Conservation (phyloP, 2,113 vertebrate genomes). For the Phylloscopus trochiloides region DNA sequence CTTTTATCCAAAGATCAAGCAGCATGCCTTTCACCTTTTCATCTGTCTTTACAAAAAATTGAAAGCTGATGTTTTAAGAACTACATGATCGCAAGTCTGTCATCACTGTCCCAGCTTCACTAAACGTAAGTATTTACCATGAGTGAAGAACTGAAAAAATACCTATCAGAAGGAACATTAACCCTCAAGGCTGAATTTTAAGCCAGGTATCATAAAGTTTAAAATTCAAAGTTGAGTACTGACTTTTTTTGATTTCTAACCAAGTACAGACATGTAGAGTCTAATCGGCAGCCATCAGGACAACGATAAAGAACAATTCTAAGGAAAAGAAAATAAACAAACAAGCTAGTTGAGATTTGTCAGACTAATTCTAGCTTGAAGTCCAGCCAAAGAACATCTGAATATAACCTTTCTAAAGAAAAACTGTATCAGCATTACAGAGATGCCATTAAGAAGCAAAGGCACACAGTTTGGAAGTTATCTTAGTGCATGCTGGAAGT, state of each 20-base stretch:
- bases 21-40: neutral
- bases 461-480: neutral
- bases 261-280: neutral
- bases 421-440: neutral
- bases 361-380: neutral
- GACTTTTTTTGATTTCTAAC: neutral
- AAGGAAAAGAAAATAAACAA: neutral
- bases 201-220: neutral
- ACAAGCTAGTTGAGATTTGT: neutral
- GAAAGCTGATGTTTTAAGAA: neutral
- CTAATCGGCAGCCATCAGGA: neutral
- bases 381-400: neutral
- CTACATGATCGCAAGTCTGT: neutral
- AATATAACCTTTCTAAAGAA: neutral
- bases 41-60: neutral
- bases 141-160: neutral
- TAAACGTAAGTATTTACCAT: neutral
- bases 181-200: constrained; percentile 11
- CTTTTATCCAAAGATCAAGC: neutral
- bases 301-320: neutral
- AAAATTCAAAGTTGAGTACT: neutral
- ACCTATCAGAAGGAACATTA: neutral
- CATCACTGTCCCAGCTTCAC: neutral
- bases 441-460: neutral
- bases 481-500: neutral